phyloP scores from a whole-genome alignment of 2,888 invertebrate species.

The Cantharis flavilabris region DNA sequence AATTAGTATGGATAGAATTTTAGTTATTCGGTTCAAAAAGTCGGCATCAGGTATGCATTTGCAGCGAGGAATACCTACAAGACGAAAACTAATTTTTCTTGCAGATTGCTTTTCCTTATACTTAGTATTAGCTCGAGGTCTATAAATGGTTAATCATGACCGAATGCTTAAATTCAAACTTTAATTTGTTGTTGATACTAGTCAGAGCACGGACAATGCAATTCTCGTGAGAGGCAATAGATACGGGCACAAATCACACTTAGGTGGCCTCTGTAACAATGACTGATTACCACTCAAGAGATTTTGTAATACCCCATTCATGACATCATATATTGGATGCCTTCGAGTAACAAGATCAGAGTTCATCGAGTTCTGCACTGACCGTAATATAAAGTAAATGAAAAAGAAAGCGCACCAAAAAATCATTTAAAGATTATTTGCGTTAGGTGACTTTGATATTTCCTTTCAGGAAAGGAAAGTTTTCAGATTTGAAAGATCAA shows the following conservation, averaged over 20 bases:
- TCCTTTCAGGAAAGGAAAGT: constrained; percentile 19
- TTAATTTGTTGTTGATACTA: constrained; percentile 1
- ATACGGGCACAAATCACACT: constrained; percentile 48
- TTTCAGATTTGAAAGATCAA: constrained; percentile 34
- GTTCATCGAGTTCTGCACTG: constrained; percentile 7
- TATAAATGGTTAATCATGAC: not conserved
- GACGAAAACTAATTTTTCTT: not conserved
- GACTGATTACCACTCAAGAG: constrained; percentile 36
- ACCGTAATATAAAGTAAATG: not conserved
- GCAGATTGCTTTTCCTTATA: not conserved
- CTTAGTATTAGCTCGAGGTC: not conserved
- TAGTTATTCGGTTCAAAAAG: not conserved
- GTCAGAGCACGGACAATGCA: constrained; percentile 1
- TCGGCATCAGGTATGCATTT: not conserved
- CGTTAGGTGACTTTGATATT: not conserved
- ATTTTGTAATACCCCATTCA: constrained; percentile 25
- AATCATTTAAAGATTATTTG: not conserved
- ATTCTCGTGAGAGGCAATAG: constrained; percentile 24
- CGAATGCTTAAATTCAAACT: not conserved
- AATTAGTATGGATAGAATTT: not conserved
- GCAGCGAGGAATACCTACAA: too few relatives aligned
- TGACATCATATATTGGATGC: constrained; percentile 18
- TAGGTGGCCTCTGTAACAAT: constrained; percentile 42
- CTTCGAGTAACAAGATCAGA: constrained; percentile 13
- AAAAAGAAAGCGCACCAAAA: constrained; percentile 11